Conservation (phyloP, 2,888 invertebrate species). For the Meteorus cinctellus region DNA sequence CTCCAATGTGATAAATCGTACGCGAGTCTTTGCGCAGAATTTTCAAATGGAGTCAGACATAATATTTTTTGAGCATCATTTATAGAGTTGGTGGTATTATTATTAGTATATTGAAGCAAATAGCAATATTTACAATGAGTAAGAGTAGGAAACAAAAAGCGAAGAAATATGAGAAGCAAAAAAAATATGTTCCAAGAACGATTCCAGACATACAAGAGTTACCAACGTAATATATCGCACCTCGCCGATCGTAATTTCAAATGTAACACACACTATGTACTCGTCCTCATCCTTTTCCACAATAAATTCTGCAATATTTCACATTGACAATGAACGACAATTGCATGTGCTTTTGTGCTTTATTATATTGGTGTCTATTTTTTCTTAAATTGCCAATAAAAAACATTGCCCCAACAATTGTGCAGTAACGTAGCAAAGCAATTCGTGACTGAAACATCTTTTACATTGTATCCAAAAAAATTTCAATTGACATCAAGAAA, state of each 20-base stretch:
- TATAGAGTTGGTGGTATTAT: neutral
- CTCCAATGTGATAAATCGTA: slow-evolving; percentile 17
- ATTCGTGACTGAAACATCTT: slow-evolving; percentile 18
- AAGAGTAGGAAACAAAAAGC: neutral
- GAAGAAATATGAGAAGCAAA: neutral
- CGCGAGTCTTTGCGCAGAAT: slow-evolving; percentile 25
- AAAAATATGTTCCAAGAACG: slow-evolving; percentile 24
- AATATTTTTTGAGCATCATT: neutral
- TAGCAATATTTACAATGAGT: neutral
- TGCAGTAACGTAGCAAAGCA: slow-evolving; percentile 13
- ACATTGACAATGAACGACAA: slow-evolving; percentile 37
- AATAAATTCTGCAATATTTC: slow-evolving; percentile 33
- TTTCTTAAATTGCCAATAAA: neutral
- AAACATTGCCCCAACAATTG: slow-evolving; percentile 13
- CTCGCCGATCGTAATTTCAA: slow-evolving; percentile 36
- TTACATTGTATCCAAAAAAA: neutral
- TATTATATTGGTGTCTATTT: slow-evolving; percentile 15
- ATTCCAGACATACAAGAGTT: slow-evolving; percentile 39
- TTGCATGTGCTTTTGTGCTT: slow-evolving; percentile 31
- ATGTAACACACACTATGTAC: slow-evolving; percentile 26
- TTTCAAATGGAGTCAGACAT: slow-evolving; percentile 4
- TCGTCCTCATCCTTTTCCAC: slow-evolving; percentile 9
- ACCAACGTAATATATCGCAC: slow-evolving; percentile 36
- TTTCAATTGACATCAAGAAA: neutral
- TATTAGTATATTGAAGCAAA: neutral